Conservation (phyloP, 2,888 invertebrate species). For the Tiliacea citrago region DNA sequence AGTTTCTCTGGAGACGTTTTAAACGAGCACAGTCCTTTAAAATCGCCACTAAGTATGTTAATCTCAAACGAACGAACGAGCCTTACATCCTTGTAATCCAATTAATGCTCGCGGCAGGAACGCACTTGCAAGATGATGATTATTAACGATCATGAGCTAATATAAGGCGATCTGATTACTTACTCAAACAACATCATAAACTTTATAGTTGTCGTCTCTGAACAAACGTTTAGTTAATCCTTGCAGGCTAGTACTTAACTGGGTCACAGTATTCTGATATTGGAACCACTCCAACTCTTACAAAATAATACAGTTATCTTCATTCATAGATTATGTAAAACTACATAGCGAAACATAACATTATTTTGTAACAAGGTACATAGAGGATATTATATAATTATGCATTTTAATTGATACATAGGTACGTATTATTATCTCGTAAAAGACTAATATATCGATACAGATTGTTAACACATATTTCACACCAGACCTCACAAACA, state of each 20-base stretch:
- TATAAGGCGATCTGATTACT: slow-evolving; percentile 1
- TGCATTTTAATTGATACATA: slow-evolving; percentile 19
- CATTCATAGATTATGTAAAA: slow-evolving; percentile 27
- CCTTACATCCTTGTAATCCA: neutral
- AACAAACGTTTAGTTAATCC: slow-evolving; percentile 21
- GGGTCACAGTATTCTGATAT: slow-evolving; percentile 42
- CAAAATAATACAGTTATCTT: slow-evolving; percentile 22
- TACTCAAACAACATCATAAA: slow-evolving; percentile 6
- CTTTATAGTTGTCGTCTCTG: neutral
- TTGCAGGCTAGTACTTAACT: slow-evolving; percentile 30
- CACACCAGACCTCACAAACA: slow-evolving; percentile 47
- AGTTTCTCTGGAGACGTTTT: neutral
- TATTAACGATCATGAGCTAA: slow-evolving; percentile 5
- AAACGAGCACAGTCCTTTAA: neutral
- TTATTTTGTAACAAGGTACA: slow-evolving; percentile 31
- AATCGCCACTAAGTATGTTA: neutral
- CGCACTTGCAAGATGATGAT: neutral
- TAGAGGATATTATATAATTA: slow-evolving; percentile 1
- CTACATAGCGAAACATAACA: slow-evolving; percentile 48
- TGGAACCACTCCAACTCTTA: slow-evolving; percentile 54
- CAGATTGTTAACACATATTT: slow-evolving; percentile 15
- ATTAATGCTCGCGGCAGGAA: slow-evolving; percentile 1
- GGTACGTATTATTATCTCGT: slow-evolving; percentile 19
- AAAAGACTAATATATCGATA: slow-evolving; percentile 25
- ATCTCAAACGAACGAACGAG: too few species aligned